Evolutionary conservation across 2,113 vertebrate genomes (phyloP), one percentile per base, ranked within the genome.

Genomic region (Sorex fumeus): DNA sequence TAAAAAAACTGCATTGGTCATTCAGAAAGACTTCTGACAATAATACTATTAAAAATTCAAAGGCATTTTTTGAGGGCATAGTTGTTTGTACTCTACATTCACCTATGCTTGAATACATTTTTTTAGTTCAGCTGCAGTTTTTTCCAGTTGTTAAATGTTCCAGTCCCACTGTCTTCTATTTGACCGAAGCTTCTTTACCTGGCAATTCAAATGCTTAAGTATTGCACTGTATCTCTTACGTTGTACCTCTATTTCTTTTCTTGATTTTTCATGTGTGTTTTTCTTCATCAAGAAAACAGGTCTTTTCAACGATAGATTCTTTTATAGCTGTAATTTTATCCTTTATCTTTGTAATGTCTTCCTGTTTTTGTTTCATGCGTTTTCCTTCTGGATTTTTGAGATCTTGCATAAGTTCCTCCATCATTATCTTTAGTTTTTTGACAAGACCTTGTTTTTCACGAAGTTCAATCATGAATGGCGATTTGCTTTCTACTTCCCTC

Each of bases 191-290:
- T 98, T 98, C 69, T 97, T 98, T 93, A 98, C 85, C 13, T 98
- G 98, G 77, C 97, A 98, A 80, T 94, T 97, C 71, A 98, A 95
- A 75, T 47, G 6, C 96, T 97, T 91, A 36, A 98, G 96, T 95
- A 98, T 97, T 72, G 98, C 98, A 92, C 97, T 84, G 0, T 97
- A 98, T 95, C 98, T 98, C 93, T 98, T 98, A 95, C 97, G 98
- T 85, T 98, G 98, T 53, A 98, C 98, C 97, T 98, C 98, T 81
- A 98, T 98, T 96, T 98, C 98, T 96, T 98, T 98, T 88, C 74
- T 97, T 96, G 98, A 97, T 25, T 96, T 98, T 94, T 93, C 93
- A 92, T 98, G 98, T 81, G 11, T 96, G 96, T 91, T 95, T 93
- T 91, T 98, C 97, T 95, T 97, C 95, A 79, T 97, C 93, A 85